Base-by-base conservation (phyloP, 2,113 vertebrate species). In the Tragelaphus strepsiceros region DNA sequence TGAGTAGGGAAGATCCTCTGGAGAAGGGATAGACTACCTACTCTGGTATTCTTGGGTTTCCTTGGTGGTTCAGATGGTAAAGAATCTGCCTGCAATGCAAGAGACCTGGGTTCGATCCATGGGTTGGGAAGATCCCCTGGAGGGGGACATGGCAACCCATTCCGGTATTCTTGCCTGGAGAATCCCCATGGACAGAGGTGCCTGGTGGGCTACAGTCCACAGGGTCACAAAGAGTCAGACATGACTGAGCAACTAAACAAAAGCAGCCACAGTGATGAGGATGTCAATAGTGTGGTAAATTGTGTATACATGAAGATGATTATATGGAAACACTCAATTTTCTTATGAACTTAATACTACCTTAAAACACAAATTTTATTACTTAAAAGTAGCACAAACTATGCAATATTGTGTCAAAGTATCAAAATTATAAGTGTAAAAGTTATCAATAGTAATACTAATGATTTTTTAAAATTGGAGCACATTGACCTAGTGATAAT, bases 41-140 rank as follows among this genome's bases (percentile, higher is more conserved):
- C n/a, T 74, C 10, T 19, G 12, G 5, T 74, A 74, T 39, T 74
- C n/a, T 39, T 39, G n/a, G 67, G 67, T n/a, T 74, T 74, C 19
- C 39, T 2, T 74, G n/a, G 19, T 39, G 10, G 19, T 39, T 74
- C 67, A 74, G n/a, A 21, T 39, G 5, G 67, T 74, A 74, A 74
- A 74, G 0, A 74, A 24, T 74, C n/a, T 0, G 0, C 67, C 19
- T 74, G n/a, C n/a, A 74, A 13, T 74, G 67, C 39, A n/a, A 19
- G n/a, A 74, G 10, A 74, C 10, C n/a, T 74, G n/a, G 67, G n/a
- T 71, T 71, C n/a, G 22, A 35, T 71, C n/a, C 62, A 19, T n/a
- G 21, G n/a, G 35, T 12, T 39, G n/a, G 67, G 67, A 39, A 71
- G n/a, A 35, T 35, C 19, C 35, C 19, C 67, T 71, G 10, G 67